Percentiles rank a stretch among this genome's conserved stretches.
phyloP scores from a whole-genome alignment of 1,140 invertebrate genomes.

The Mycetomoellerius zeteki region DNA sequence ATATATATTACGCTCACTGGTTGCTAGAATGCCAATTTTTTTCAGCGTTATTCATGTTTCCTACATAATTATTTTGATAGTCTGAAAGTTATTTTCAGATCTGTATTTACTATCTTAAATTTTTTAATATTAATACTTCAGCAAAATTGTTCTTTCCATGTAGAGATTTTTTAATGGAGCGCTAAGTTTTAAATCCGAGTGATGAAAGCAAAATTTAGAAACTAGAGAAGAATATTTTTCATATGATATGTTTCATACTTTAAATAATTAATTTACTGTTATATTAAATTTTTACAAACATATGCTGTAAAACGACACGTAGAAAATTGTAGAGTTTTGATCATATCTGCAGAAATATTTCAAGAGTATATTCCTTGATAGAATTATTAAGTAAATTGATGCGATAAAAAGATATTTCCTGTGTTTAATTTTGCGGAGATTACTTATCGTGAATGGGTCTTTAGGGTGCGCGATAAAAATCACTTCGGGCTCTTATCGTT shows the following conservation, averaged over 20 bases:
- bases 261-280: neutral
- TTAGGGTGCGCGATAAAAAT: constrained; percentile 21
- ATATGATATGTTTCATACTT: neutral
- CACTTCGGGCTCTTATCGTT: neutral
- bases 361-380: neutral
- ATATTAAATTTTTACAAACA: neutral
- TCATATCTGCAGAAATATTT: neutral
- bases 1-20: too few relatives aligned
- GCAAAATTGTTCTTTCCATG: too few relatives aligned
- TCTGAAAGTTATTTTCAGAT: too few relatives aligned
- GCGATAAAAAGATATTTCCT: neutral
- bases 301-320: neutral
- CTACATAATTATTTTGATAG: too few relatives aligned
- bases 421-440: constrained; percentile 12
- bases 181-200: neutral
- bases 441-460: neutral
- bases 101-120: too few relatives aligned
- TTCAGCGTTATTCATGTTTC: too few relatives aligned
- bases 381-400: neutral
- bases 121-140: too few relatives aligned
- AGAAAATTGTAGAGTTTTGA: neutral
- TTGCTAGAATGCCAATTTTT: too few relatives aligned
- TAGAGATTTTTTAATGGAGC: neutral
- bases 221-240: neutral
- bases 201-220: neutral